phyloP scores from a whole-genome alignment of 2,888 invertebrate genomes.

The Polymixis flavicincta region DNA sequence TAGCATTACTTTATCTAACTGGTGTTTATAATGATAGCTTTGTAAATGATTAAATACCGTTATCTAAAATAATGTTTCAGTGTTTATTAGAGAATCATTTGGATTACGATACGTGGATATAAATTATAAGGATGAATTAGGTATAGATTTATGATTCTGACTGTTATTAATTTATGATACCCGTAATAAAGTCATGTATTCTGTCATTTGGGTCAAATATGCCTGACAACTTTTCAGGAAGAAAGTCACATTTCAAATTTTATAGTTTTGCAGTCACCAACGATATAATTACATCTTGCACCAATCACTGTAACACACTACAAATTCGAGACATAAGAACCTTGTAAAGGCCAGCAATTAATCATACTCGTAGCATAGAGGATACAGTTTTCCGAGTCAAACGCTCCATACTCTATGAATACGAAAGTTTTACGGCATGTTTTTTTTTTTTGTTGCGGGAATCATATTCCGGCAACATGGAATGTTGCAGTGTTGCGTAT shows the following conservation, averaged over 20 bases:
- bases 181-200: background rate
- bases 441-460: background rate
- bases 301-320: background rate
- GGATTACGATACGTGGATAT: slow-evolving; percentile 3
- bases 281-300: background rate
- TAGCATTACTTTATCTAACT: background rate
- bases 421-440: background rate
- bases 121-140: slow-evolving; percentile 2
- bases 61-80: background rate
- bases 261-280: background rate
- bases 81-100: slow-evolving; percentile 1
- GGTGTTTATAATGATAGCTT: background rate
- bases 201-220: background rate
- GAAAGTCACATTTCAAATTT: background rate
- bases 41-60: slow-evolving; percentile 5
- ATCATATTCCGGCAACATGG: background rate
- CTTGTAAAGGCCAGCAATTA: background rate
- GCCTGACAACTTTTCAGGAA: background rate
- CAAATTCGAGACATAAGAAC: background rate
- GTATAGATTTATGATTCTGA: background rate
- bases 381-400: background rate
- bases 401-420: background rate
- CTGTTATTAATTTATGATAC: background rate
- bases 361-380: background rate
- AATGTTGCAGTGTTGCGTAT: background rate